phyloP scores from a whole-genome alignment of 2,888 invertebrate genomes.

The Polymixis flavicincta region DNA sequence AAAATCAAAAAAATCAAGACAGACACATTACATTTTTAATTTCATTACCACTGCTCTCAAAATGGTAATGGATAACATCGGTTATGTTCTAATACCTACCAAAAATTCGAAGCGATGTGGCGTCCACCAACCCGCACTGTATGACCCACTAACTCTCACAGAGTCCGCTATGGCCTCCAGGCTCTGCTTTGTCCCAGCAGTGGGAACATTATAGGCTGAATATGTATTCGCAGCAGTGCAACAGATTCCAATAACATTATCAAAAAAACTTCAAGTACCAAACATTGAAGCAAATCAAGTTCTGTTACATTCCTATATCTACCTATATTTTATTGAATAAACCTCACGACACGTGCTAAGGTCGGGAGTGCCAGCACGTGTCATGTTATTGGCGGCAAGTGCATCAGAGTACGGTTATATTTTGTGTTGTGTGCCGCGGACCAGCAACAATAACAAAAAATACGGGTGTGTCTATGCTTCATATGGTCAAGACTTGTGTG shows the following conservation, averaged over 20 bases:
- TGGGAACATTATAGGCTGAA: too few species aligned
- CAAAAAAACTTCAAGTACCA: neutral
- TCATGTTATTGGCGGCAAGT: slow-evolving; percentile 40
- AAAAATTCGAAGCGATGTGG: too few species aligned
- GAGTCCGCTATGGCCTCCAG: too few species aligned
- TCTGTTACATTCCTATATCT: neutral
- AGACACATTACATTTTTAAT: too few species aligned
- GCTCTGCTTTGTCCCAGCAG: too few species aligned
- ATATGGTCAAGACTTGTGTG: slow-evolving; percentile 15
- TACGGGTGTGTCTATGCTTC: slow-evolving; percentile 32
- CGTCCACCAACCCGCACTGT: too few species aligned
- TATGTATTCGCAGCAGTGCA: too few species aligned
- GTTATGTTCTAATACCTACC: too few species aligned
- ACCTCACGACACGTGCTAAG: slow-evolving; percentile 31
- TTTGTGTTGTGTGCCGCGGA: slow-evolving; percentile 46
- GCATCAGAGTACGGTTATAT: slow-evolving; percentile 56
- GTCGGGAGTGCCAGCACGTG: slow-evolving; percentile 39
- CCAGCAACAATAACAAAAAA: slow-evolving; percentile 32
- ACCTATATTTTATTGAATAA: slow-evolving; percentile 11
- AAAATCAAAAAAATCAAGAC: too few species aligned
- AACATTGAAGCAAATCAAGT: slow-evolving; percentile 1
- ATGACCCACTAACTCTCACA: too few species aligned
- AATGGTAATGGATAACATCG: too few species aligned
- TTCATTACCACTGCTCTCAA: too few species aligned
- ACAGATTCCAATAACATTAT: neutral